Conservation (phyloP, 2,888 invertebrate genomes). For the Cephalotes varians region DNA sequence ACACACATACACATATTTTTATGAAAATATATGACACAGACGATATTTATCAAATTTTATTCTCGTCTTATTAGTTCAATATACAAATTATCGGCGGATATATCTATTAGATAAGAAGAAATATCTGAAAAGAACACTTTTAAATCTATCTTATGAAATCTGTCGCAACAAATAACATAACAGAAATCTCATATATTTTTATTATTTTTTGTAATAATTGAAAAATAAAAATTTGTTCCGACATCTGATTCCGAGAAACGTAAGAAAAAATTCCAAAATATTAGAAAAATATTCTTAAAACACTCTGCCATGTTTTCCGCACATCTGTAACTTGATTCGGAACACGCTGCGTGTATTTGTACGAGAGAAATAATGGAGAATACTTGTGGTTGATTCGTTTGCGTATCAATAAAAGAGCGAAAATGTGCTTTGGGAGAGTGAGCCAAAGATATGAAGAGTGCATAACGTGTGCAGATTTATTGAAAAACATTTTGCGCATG, state of each 20-base stretch:
- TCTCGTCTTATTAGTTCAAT: neutral
- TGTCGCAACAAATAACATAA: neutral
- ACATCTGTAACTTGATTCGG: neutral
- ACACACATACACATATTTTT: no score
- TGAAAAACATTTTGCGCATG: conserved; percentile 27
- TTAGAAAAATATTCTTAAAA: conserved; percentile 18
- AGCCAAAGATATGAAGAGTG: conserved; percentile 17
- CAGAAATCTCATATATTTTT: neutral
- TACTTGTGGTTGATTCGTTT: conserved; percentile 21
- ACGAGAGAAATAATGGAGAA: neutral
- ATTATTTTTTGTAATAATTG: neutral
- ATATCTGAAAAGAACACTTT: neutral
- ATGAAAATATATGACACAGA: neutral
- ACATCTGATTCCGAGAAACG: neutral
- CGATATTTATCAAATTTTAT: neutral
- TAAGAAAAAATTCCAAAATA: conserved; percentile 1
- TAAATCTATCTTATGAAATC: neutral
- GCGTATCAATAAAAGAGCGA: conserved; percentile 40
- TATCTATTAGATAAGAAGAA: neutral
- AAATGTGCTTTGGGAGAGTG: conserved; percentile 26
- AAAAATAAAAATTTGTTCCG: neutral
- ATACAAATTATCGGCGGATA: neutral
- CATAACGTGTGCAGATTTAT: conserved; percentile 34
- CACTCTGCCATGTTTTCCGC: neutral
- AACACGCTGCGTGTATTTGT: neutral